Base-by-base conservation (phyloP, 2,797 vertebrate genomes). In the Centropyge bicolor region DNA sequence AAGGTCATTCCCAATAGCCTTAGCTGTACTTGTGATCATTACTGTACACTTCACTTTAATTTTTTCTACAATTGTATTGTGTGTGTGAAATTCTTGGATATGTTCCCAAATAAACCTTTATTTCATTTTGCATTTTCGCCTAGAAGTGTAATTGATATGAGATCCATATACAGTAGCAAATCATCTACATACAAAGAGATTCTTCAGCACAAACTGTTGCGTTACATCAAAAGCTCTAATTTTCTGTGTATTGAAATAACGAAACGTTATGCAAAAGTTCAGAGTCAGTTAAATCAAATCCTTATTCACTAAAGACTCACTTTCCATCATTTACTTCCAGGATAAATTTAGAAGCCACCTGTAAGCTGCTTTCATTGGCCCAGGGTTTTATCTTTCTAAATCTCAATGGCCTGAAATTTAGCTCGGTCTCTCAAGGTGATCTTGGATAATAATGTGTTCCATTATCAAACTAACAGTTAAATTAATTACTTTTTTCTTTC, bases 111-210 rank as follows among this genome's bases (percentile, higher is more conserved):
- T 43, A 22, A 19, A 38, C 7, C n/a, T 16, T 31, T 40, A 61
- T 41, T 12, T 10, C 16, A 52, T 51, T 27, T 11, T 31, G 5
- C 22, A 41, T 51, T 51, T 54, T 52, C 13, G 19, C 6, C 31
- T 10, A 24, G 35, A 43, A 17, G 10, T 45, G 51, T 8, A 11
- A 8, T 16, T 24, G 13, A 22, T 17, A n/a, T 1, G 5, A 13
- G 6, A 57, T 57, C 9, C 17, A 54, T 31, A 52, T 17, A 54
- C 8, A 49, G 20, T n/a, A 41, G 8, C 9, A 51, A 1, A 35
- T 69, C 64, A 5, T 74, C 65, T 45, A 13, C 65, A 36, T 52
- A 43, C 16, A 69, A 13, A 7, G 9, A 60, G 9, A 65, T 43
- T 63, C 20, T 6, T 45, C 2, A 69, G 20, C 11, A 7, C 36